Conservation (phyloP, 2,113 vertebrate genomes). For the Eonycteris spelaea region DNA sequence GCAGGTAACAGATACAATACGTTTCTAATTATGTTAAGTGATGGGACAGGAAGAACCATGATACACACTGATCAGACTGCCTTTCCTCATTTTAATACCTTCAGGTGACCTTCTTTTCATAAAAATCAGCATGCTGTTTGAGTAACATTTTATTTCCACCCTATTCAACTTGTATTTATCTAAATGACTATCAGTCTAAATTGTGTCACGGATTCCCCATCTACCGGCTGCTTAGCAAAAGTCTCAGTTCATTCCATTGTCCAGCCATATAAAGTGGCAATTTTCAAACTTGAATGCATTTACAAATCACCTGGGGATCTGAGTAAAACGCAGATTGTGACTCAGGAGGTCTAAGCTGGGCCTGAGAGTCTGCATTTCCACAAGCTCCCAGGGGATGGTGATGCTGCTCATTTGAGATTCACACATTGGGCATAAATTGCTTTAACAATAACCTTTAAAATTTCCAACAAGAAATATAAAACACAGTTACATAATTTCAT, state of each 20-base stretch:
- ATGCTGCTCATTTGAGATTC: not conserved
- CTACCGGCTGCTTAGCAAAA: not conserved
- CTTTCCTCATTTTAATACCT: not conserved
- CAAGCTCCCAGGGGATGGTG: not conserved
- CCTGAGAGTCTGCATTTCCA: not conserved
- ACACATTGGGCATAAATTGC: not conserved
- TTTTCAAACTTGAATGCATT: not conserved
- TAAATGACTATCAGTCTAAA: not conserved
- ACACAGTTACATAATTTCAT: not conserved
- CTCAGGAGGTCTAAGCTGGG: not conserved
- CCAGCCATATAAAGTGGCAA: not conserved
- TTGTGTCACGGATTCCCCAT: not conserved
- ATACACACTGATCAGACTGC: not conserved
- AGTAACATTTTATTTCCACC: not conserved
- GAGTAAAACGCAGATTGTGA: not conserved
- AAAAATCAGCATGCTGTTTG: not conserved
- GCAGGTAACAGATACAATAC: not conserved
- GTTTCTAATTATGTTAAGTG: not conserved
- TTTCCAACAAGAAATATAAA: conserved; percentile 19
- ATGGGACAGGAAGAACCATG: not conserved
- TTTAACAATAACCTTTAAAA: not conserved
- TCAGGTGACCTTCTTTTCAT: not conserved
- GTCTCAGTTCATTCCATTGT: not conserved
- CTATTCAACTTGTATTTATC: not conserved
- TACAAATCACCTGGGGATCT: not conserved